Evolutionary conservation across 2,888 invertebrate species (phyloP), one percentile per base, ranked within the genome.

Genomic region (Ennomos erosarius): DNA sequence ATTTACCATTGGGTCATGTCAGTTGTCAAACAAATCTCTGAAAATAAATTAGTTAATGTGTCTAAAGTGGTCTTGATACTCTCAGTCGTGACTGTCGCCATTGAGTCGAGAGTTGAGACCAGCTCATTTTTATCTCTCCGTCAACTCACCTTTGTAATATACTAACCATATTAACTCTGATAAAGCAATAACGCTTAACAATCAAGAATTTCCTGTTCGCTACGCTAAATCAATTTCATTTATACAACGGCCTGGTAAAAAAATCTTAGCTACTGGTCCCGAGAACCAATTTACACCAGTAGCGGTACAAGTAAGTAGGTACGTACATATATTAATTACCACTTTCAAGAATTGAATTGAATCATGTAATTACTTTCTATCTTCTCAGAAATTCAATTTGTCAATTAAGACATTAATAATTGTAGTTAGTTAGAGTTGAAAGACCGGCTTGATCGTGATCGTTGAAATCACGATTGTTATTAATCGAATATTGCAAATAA

Each of bases 51-150:
- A 81, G 82, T 82, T 84, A 84, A 84, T 84, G 82, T 81, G 79
- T 82, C 79, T 81, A 83, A 87, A 89, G 88, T 85, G 88, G 85
- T 73, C 82, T 71, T 67, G 82, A 76, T n/a, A n/a, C n/a, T n/a
- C n/a, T n/a, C n/a, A n/a, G n/a, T 89, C 91, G 91, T 91, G 91
- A 90, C 89, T 83, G 79, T 73, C 78, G 82, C 67, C 82, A 76
- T 77, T 85, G 84, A 84, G 83, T 80, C 81, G 79, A 74, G 71
- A 75, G 70, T 70, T 69, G 69, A 74, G 70, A 74, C 70, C 74
- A 74, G 68, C 76, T 77, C 76, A 79, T 78, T 81, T 77, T 83
- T 81, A 86, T 87, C 83, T 82, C 70, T 71, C 73, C 73, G 78
- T 84, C 84, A 82, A 81, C 83, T 82, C 75, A 69, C 76, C 73